A percentile compares a stretch with the other conserved stretches of the same genome.
phyloP scores from a whole-genome alignment of 2,888 invertebrate species.

The Ectobius pallidus region DNA sequence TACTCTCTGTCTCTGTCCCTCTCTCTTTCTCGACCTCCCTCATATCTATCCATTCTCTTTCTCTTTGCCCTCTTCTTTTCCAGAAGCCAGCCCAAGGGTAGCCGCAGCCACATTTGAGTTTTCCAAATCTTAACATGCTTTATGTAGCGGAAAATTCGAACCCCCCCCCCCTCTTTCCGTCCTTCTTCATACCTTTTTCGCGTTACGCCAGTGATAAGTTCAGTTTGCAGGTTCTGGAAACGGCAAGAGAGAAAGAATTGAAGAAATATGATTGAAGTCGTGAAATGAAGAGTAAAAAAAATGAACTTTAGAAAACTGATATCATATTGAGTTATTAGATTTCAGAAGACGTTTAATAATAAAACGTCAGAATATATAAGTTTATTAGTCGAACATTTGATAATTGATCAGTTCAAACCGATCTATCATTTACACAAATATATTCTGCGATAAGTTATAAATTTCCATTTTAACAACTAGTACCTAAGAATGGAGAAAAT shows the following conservation, averaged over 20 bases:
- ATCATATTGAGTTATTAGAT: too few species aligned
- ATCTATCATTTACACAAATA: too few species aligned
- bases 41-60: too few species aligned
- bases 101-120: neutral
- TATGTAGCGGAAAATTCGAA: constrained; percentile 44
- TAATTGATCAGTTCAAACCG: too few species aligned
- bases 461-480: too few species aligned
- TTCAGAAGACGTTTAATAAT: too few species aligned
- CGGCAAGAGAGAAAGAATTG: neutral
- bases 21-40: constrained; percentile 12
- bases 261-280: neutral
- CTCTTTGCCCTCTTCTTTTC: constrained; percentile 17
- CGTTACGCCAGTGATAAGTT: neutral
- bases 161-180: neutral
- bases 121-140: constrained; percentile 43
- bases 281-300: neutral
- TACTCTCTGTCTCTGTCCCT: constrained; percentile 16
- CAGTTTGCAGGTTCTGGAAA: neutral
- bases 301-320: too few species aligned
- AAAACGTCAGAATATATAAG: too few species aligned
- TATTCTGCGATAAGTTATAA: too few species aligned
- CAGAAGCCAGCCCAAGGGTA: constrained; percentile 22
- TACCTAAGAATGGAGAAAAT: too few species aligned
- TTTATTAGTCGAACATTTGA: too few species aligned
- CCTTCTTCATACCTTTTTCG: neutral